Conservation (phyloP, 1,140 invertebrate genomes). For the Zeugodacus cucurbitae region DNA sequence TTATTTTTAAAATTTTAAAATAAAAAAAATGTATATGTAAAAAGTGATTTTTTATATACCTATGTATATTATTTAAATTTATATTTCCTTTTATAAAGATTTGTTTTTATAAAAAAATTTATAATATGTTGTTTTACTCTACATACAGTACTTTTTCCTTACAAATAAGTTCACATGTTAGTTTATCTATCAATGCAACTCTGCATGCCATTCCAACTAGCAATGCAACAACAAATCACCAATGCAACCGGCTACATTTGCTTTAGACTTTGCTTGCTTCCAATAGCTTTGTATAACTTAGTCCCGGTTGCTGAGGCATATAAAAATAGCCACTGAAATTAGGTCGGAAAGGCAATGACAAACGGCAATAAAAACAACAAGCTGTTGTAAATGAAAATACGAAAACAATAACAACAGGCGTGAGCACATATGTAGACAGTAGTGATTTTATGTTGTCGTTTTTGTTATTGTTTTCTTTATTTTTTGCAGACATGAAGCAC, state of each 20-base stretch:
- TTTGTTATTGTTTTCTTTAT: neutral
- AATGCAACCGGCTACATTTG: neutral
- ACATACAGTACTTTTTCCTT: too few relatives aligned
- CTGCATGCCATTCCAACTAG: neutral
- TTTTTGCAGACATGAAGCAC: neutral
- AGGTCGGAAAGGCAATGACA: constrained; percentile 28
- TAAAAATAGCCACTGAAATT: constrained; percentile 28
- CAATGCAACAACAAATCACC: neutral
- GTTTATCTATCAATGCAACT: neutral
- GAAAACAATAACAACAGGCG: neutral
- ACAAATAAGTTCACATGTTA: too few relatives aligned
- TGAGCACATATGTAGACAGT: neutral
- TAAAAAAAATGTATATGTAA: too few relatives aligned
- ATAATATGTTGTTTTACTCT: too few relatives aligned
- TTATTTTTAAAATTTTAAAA: too few relatives aligned
- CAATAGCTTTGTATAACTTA: neutral
- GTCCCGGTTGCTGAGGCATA: constrained; percentile 9
- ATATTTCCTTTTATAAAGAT: too few relatives aligned
- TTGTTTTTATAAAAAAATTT: too few relatives aligned
- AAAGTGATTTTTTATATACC: too few relatives aligned
- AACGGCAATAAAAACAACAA: neutral
- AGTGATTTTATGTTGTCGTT: neutral
- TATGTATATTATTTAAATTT: too few relatives aligned
- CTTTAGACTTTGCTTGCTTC: neutral
- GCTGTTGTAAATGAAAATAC: neutral